phyloP scores from a whole-genome alignment of 2,113 vertebrate species.

The Eulemur rufifrons region DNA sequence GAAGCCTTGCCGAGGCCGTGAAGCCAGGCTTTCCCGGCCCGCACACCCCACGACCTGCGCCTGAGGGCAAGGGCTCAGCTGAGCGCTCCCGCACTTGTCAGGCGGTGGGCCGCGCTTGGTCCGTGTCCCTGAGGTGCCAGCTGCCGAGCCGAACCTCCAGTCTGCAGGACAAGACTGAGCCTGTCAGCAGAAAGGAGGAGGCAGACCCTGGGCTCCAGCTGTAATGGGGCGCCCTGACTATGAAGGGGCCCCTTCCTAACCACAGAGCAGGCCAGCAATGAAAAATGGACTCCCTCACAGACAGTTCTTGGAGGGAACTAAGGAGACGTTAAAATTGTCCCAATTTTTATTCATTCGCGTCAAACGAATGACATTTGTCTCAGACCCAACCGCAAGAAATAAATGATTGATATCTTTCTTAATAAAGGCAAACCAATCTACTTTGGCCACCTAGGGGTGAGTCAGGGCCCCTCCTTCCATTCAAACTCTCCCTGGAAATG shows the following conservation, averaged over 20 bases:
- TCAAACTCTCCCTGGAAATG: neutral
- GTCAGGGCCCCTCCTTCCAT: accelerated
- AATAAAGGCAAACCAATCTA: neutral
- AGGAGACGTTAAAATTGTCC: neutral
- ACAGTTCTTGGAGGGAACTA: neutral
- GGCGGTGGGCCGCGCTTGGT: too few species aligned
- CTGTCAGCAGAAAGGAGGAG: neutral
- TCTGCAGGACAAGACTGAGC: neutral
- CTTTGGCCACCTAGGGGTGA: neutral
- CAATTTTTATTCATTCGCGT: neutral
- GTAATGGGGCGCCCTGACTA: neutral
- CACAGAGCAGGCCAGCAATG: accelerated
- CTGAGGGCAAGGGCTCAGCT: neutral
- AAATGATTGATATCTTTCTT: neutral
- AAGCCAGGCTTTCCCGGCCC: neutral
- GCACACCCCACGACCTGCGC: neutral
- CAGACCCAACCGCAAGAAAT: neutral
- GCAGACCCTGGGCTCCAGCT: accelerated
- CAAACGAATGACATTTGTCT: neutral
- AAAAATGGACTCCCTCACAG: neutral
- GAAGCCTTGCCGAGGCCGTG: neutral
- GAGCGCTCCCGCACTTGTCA: accelerated
- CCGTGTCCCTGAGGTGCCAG: too few species aligned
- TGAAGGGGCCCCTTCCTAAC: neutral
- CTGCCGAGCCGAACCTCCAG: neutral